Percentiles rank a stretch among this genome's conserved stretches.
These are phyloP conservation scores for Molossus molossus DNA, from an alignment of 2,797 vertebrate species.

Conservation along the genomic window DNA sequence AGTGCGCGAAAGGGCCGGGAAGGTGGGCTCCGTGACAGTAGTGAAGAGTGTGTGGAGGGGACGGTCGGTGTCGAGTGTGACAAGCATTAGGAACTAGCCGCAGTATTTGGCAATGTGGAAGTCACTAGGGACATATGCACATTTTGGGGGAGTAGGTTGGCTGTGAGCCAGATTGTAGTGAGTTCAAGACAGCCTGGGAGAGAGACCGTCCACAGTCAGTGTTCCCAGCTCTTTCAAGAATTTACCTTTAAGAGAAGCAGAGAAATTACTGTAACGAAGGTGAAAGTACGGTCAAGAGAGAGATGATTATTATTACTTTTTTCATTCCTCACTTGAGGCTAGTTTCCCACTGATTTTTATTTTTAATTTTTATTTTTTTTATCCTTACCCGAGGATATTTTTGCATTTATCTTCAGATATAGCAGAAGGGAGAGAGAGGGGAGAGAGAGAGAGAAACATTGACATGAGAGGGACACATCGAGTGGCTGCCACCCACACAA, in stretches of 20 bases:
- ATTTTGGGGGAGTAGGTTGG: background rate
- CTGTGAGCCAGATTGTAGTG: background rate
- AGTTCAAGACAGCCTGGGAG: background rate
- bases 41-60: background rate
- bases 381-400: no score
- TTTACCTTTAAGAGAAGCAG: background rate
- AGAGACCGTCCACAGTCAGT: background rate
- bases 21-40: background rate
- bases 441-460: no score
- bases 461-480: no score
- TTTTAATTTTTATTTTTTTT: background rate
- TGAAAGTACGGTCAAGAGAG: background rate
- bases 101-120: background rate
- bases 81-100: background rate
- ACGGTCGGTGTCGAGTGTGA: background rate
- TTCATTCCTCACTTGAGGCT: no score
- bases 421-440: no score
- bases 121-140: background rate
- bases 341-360: no score
- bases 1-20: background rate
- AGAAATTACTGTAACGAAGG: background rate
- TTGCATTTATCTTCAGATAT: no score
- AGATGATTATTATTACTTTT: background rate
- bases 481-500: no score
- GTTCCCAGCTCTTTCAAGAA: background rate